These are phyloP conservation scores for Saimiri boliviensis DNA, from an alignment of 2,113 vertebrate genomes.

Conservation along the genomic window DNA sequence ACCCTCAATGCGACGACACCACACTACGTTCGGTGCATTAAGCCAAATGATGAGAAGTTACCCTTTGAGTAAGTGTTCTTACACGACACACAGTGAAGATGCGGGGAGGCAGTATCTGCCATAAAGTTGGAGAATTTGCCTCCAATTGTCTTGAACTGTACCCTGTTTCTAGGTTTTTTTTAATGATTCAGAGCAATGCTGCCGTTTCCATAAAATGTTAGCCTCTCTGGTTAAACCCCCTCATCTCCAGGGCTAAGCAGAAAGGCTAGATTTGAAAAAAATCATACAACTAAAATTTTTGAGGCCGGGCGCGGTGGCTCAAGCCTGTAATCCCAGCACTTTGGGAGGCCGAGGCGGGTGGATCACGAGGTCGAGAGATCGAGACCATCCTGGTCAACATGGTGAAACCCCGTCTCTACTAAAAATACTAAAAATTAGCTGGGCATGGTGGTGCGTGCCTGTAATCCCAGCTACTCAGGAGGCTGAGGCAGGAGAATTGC, in stretches of 20 bases:
- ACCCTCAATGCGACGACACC: slow-evolving; percentile 97
- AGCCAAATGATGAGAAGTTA: slow-evolving; percentile 95
- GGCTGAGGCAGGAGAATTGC: no score
- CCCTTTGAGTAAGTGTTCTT: slow-evolving; percentile 94
- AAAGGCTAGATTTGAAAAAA: not conserved
- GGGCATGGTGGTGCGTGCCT: no score
- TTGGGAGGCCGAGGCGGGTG: no score
- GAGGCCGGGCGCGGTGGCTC: no score
- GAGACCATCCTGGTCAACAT: no score
- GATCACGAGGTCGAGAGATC: no score
- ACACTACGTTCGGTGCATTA: slow-evolving; percentile 98
- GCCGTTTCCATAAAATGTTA: not conserved
- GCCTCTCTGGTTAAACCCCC: not conserved
- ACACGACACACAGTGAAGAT: not conserved
- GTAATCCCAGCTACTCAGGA: no score
- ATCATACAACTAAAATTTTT: not conserved
- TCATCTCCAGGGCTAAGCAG: not conserved
- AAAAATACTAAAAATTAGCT: no score
- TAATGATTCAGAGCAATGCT: not conserved
- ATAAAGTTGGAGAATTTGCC: not conserved
- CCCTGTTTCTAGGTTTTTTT: not conserved
- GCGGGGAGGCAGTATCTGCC: not conserved
- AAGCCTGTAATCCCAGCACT: no score
- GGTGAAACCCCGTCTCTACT: no score
- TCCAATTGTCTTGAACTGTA: not conserved